Evolutionary conservation across 1,140 invertebrate genomes (phyloP).

Genomic region (Ptiloglossa arizonensis): DNA sequence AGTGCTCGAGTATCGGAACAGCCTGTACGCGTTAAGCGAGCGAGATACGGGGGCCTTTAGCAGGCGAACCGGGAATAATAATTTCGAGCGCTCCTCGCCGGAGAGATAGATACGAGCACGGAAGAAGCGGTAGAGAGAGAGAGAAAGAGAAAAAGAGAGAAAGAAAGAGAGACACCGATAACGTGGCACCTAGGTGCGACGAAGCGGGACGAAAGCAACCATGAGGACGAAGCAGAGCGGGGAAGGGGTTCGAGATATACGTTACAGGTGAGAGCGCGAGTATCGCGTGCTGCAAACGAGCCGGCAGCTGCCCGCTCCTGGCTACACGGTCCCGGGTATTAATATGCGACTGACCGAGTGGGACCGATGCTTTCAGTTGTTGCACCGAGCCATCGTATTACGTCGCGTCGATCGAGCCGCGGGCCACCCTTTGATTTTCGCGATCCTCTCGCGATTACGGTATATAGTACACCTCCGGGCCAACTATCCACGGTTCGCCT

Average conservation of each 20-base stretch:
- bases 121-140: slow-evolving; percentile 15
- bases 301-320: slow-evolving; percentile 77
- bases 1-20: slow-evolving; percentile 61
- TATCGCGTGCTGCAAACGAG: slow-evolving; percentile 80
- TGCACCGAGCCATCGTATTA: slow-evolving; percentile 66
- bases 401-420: slow-evolving; percentile 55
- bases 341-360: slow-evolving; percentile 79
- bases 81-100: slow-evolving; percentile 63
- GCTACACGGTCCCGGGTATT: slow-evolving; percentile 74
- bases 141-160: slow-evolving; percentile 6
- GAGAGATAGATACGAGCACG: slow-evolving; percentile 61
- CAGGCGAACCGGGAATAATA: slow-evolving; percentile 62
- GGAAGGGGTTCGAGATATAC: slow-evolving; percentile 67
- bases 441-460: background rate
- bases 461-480: too few relatives aligned
- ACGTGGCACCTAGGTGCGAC: too few relatives aligned
- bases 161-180: background rate
- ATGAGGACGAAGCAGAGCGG: slow-evolving; percentile 45
- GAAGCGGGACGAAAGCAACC: too few relatives aligned
- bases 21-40: slow-evolving; percentile 58
- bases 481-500: too few relatives aligned
- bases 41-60: slow-evolving; percentile 61
- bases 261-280: slow-evolving; percentile 80
- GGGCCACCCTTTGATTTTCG: slow-evolving; percentile 41
- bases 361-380: slow-evolving; percentile 72